Percentiles rank a stretch among this genome's conserved stretches.
phyloP scores from a whole-genome alignment of 2,113 vertebrate species.

The Ictidomys tridecemlineatus region DNA sequence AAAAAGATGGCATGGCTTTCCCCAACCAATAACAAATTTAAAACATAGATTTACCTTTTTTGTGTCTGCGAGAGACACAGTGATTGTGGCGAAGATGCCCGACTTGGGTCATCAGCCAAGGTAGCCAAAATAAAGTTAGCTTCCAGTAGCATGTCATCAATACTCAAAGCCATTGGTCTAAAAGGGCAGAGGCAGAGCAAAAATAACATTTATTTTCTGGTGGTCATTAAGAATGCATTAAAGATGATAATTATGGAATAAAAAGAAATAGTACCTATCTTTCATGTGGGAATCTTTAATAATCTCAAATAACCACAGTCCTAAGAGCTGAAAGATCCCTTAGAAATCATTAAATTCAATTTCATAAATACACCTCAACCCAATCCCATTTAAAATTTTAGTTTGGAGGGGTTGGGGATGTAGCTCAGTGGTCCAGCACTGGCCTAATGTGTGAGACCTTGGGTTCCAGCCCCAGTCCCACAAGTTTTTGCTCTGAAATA shows the following conservation, averaged over 20 bases:
- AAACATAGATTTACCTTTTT: slow-evolving; percentile 81
- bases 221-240: not conserved
- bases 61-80: slow-evolving; percentile 3
- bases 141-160: slow-evolving; percentile 92
- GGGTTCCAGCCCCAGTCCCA: too few relatives aligned
- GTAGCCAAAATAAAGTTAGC: slow-evolving; percentile 94
- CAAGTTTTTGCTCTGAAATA: not conserved
- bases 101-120: slow-evolving; percentile 85
- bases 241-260: slow-evolving; percentile 29
- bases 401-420: not conserved
- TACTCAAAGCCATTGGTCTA: slow-evolving; percentile 93
- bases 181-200: slow-evolving; percentile 49
- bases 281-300: too few relatives aligned
- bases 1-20: not conserved
- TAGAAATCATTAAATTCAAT: slow-evolving; percentile 17
- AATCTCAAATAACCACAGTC: not conserved
- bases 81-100: slow-evolving; percentile 79
- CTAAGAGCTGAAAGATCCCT: not conserved
- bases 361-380: not conserved
- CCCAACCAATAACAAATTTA: not conserved
- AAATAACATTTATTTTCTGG: not conserved
- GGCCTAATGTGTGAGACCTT: too few relatives aligned
- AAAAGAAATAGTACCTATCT: not conserved
- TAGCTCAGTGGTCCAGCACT: too few relatives aligned
- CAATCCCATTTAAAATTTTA: slow-evolving; percentile 9